These are phyloP conservation scores for Rhinichthys osculus DNA, from an alignment of 2,797 vertebrate species.

Conservation along the genomic window DNA sequence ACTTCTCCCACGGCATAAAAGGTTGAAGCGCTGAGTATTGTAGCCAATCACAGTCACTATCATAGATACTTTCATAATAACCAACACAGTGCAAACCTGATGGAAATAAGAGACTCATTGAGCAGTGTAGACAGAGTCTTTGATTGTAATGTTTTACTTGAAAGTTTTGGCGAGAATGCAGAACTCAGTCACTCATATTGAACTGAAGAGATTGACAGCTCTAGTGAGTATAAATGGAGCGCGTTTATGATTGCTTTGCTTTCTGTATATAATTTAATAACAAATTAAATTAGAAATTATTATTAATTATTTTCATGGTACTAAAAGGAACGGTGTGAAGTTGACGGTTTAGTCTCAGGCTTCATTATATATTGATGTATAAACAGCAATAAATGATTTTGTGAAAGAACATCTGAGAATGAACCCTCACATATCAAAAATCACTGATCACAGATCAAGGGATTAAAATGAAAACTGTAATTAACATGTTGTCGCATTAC, in stretches of 20 bases:
- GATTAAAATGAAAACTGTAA: background rate
- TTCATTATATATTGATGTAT: background rate
- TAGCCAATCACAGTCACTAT: too few relatives aligned
- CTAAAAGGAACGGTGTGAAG: background rate
- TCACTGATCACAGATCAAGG: background rate
- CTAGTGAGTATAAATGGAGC: background rate
- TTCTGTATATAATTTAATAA: background rate
- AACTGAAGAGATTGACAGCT: background rate
- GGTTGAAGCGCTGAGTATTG: too few relatives aligned
- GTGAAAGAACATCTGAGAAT: background rate
- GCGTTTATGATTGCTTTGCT: background rate
- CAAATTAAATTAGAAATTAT: background rate
- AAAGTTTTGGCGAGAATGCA: background rate
- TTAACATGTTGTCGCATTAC: too few relatives aligned
- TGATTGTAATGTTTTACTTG: background rate
- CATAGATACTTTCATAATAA: too few relatives aligned
- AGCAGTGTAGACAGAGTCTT: background rate
- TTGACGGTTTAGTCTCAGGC: background rate
- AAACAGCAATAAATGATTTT: background rate
- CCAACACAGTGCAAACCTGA: background rate
- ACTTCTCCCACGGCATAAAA: too few relatives aligned
- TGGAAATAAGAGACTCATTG: background rate
- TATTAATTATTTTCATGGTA: background rate
- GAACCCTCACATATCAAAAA: too few relatives aligned
- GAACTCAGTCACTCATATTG: background rate